These are phyloP conservation scores for Dipodomys stephensi DNA, from an alignment of 2,113 vertebrate genomes.

Conservation along the genomic window DNA sequence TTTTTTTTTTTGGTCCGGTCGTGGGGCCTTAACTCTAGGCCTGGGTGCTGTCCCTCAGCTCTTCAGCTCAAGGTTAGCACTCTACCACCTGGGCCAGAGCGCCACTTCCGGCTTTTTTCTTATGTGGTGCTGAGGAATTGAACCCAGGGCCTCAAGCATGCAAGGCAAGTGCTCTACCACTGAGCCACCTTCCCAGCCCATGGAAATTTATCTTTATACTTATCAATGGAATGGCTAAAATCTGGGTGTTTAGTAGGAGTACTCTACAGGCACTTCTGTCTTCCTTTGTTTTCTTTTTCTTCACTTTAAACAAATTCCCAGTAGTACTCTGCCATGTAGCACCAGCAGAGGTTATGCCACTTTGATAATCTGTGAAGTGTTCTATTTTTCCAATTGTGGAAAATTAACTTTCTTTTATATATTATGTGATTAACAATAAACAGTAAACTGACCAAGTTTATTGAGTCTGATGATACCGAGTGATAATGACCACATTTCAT, in stretches of 20 bases:
- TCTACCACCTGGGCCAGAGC: too few species aligned
- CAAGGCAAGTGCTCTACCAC: too few species aligned
- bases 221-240: background rate
- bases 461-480: background rate
- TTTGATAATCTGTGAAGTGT: background rate
- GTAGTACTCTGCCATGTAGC: background rate
- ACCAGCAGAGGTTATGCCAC: background rate
- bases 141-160: too few species aligned
- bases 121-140: too few species aligned
- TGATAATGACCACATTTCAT: conserved; percentile 37
- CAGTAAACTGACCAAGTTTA: background rate
- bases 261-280: background rate
- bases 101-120: too few species aligned
- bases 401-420: background rate
- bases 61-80: too few species aligned
- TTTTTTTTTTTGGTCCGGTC: too few species aligned
- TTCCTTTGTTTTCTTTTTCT: background rate
- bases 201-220: too few species aligned
- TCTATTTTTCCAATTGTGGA: conserved; percentile 28
- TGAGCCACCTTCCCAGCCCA: too few species aligned
- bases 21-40: too few species aligned
- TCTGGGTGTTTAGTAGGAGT: background rate
- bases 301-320: background rate
- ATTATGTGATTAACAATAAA: conserved; percentile 11
- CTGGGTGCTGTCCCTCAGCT: too few species aligned